These are phyloP conservation scores for Ceratosolen solmsi DNA, from an alignment of 1,140 invertebrate species.

Conservation along the genomic window DNA sequence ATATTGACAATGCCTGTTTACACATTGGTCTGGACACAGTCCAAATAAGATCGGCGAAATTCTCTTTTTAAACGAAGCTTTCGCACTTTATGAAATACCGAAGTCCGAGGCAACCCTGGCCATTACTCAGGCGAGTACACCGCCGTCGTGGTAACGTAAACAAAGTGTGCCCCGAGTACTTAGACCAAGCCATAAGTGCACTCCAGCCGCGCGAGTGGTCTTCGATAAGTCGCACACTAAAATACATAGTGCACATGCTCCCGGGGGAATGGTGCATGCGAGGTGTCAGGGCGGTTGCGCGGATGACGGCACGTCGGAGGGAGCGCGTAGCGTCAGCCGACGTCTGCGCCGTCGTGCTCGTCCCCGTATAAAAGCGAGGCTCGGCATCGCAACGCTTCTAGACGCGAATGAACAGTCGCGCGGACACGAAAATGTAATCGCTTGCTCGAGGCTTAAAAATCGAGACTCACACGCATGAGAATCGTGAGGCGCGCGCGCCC, in stretches of 20 bases:
- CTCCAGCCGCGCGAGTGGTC: background rate
- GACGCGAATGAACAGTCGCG: slow-evolving; percentile 64
- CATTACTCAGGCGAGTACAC: no score
- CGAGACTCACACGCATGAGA: background rate
- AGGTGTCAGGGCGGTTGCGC: no score
- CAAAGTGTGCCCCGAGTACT: no score
- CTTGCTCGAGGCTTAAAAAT: background rate
- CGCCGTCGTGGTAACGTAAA: no score
- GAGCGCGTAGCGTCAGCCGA: background rate
- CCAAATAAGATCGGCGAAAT: no score
- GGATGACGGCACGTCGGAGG: background rate
- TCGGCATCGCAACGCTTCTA: slow-evolving; percentile 66
- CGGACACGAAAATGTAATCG: slow-evolving; percentile 65
- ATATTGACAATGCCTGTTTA: no score
- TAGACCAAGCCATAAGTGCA: no score
- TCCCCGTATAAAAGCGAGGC: slow-evolving; percentile 66
- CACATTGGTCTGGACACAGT: no score
- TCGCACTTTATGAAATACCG: no score
- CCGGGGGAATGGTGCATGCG: background rate
- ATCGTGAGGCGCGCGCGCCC: background rate
- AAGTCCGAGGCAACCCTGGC: no score
- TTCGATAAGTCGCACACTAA: slow-evolving; percentile 12
- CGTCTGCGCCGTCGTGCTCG: slow-evolving; percentile 63
- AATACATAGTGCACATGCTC: background rate
- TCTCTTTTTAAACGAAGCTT: no score